phyloP scores from a whole-genome alignment of 2,888 invertebrate genomes.

The Eristalis tenax region DNA sequence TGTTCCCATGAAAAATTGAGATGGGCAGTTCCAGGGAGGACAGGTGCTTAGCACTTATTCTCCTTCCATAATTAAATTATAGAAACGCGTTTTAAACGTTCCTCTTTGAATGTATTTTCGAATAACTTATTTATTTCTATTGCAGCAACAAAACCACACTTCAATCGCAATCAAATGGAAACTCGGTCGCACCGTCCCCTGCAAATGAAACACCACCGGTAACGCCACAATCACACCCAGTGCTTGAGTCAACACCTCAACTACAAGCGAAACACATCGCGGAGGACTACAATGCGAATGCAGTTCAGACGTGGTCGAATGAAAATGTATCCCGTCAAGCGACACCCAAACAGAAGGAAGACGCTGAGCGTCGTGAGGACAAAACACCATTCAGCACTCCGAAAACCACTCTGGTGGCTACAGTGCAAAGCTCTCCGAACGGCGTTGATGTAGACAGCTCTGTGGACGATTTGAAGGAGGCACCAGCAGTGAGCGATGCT shows the following conservation, averaged over 20 bases:
- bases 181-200: conserved; percentile 38
- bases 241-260: conserved; percentile 3
- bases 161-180: conserved; percentile 48
- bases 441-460: conserved; percentile 70
- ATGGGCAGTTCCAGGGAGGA: neutral
- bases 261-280: conserved; percentile 18
- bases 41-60: neutral
- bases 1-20: conserved; percentile 38
- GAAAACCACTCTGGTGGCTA: conserved; percentile 69
- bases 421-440: conserved; percentile 67
- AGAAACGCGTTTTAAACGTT: neutral
- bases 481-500: conserved; percentile 32
- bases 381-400: conserved; percentile 66
- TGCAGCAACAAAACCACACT: conserved; percentile 60
- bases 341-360: neutral
- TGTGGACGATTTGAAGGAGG: conserved; percentile 54
- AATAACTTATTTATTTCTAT: conserved; percentile 34
- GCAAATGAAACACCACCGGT: conserved; percentile 48
- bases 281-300: conserved; percentile 12
- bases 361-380: neutral
- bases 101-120: neutral
- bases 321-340: neutral
- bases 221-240: conserved; percentile 34
- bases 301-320: conserved; percentile 14
- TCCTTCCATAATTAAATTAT: neutral